phyloP scores from a whole-genome alignment of 2,888 invertebrate genomes.

The Watsonalla binaria region DNA sequence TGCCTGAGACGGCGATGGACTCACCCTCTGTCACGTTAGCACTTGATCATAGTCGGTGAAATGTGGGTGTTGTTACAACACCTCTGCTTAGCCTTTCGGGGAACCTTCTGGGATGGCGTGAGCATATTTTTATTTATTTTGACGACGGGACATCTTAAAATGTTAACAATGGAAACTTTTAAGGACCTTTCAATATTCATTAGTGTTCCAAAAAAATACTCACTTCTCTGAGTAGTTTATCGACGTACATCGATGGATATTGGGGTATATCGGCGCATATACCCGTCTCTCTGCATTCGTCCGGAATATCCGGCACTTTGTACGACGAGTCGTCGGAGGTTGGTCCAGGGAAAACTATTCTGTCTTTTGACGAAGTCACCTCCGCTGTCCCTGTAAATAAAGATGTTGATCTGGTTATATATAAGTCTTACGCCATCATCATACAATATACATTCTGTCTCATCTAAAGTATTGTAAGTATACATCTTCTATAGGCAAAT shows the following conservation, averaged over 20 bases:
- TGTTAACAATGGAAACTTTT: too few species aligned
- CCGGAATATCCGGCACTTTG: slow-evolving; percentile 17
- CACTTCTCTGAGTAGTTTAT: slow-evolving; percentile 33
- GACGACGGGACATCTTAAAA: background rate
- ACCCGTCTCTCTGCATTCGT: slow-evolving; percentile 35
- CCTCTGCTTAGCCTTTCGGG: too few species aligned
- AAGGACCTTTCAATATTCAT: background rate
- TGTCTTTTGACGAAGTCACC: slow-evolving; percentile 22
- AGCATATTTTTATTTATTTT: too few species aligned
- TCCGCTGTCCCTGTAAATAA: slow-evolving; percentile 23
- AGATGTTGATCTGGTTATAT: slow-evolving; percentile 1
- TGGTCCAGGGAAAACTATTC: slow-evolving; percentile 52
- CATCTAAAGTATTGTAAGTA: too few species aligned
- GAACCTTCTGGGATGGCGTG: too few species aligned
- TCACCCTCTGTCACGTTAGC: too few species aligned
- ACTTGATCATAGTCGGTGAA: too few species aligned
- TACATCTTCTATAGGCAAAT: too few species aligned
- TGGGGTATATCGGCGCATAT: slow-evolving; percentile 48
- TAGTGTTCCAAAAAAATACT: background rate
- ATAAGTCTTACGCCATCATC: slow-evolving; percentile 9
- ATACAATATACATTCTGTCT: too few species aligned
- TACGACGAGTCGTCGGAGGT: slow-evolving; percentile 13
- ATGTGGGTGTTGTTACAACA: too few species aligned
- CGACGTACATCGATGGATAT: slow-evolving; percentile 43
- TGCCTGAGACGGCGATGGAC: too few species aligned